A percentile compares a stretch with the other conserved stretches of the same genome.
Conservation (phyloP, 2,113 vertebrate species). For the Mormyrus lacerda region DNA sequence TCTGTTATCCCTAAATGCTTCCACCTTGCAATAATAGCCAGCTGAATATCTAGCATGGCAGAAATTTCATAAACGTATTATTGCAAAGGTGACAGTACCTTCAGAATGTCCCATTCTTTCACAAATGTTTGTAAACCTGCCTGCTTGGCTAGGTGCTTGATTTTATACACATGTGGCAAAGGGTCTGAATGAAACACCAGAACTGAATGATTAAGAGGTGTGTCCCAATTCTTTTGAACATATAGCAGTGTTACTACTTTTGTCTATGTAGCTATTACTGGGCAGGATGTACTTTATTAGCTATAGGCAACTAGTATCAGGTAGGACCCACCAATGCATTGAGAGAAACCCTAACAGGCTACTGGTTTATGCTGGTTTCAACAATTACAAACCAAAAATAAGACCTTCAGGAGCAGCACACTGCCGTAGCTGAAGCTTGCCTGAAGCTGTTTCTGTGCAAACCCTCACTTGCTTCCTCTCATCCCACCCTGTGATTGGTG, state of each 20-base stretch:
- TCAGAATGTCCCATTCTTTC: background rate
- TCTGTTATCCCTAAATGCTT: too few species aligned
- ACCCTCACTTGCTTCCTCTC: conserved; percentile 51
- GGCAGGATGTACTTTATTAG: background rate
- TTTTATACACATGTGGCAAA: background rate
- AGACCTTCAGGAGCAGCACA: background rate
- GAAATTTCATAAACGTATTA: background rate
- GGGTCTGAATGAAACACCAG: background rate
- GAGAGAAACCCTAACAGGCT: background rate
- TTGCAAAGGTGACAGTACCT: background rate
- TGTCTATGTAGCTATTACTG: background rate
- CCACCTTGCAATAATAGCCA: background rate
- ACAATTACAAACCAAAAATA: background rate
- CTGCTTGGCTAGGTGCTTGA: background rate
- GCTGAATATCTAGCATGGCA: background rate
- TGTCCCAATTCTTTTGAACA: background rate
- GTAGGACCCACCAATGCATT: background rate
- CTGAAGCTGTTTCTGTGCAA: conserved; percentile 11
- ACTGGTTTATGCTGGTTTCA: background rate
- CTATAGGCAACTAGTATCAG: background rate
- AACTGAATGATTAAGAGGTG: background rate
- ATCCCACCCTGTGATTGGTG: conserved; percentile 45
- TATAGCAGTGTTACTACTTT: background rate
- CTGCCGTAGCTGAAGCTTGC: background rate
- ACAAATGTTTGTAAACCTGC: background rate